Percentiles rank a stretch among this genome's conserved stretches.
phyloP scores from a whole-genome alignment of 2,888 invertebrate genomes.

The Troides aeacus region DNA sequence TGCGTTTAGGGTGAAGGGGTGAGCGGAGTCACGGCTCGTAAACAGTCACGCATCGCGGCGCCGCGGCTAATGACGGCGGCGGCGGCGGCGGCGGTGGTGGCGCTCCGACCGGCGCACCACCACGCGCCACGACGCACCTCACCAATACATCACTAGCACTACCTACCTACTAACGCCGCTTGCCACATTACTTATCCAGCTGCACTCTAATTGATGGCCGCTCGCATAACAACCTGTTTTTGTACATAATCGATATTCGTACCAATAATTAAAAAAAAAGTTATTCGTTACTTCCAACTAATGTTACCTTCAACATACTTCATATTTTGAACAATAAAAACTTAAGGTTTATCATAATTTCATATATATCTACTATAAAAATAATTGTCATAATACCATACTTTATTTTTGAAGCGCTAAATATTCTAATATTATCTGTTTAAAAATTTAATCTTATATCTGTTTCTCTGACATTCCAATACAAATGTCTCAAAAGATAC shows the following conservation, averaged over 20 bases:
- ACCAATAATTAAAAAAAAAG: background rate
- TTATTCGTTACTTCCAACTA: no score
- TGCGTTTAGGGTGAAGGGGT: slow-evolving; percentile 72
- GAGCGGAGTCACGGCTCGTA: slow-evolving; percentile 70
- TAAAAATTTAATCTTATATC: no score
- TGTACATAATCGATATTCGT: background rate
- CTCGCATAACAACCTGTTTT: background rate
- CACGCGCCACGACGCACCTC: slow-evolving; percentile 34
- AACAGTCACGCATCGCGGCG: slow-evolving; percentile 70
- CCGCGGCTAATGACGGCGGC: slow-evolving; percentile 58
- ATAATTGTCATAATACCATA: no score
- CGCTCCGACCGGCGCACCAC: slow-evolving; percentile 27
- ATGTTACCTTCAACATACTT: no score
- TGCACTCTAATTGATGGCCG: slow-evolving; percentile 8
- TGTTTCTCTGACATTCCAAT: no score
- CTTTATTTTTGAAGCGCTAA: no score
- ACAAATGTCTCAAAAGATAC: no score
- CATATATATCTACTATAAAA: no score
- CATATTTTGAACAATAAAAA: no score
- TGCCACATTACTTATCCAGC: slow-evolving; percentile 16
- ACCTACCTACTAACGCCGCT: slow-evolving; percentile 26
- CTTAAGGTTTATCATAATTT: no score
- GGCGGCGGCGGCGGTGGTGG: slow-evolving; percentile 49
- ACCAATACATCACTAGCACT: slow-evolving; percentile 34
- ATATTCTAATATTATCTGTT: no score